Evolutionary conservation across 1,140 invertebrate species (phyloP), one percentile per base, ranked within the genome.

Genomic region (Meloidogyne hapla): DNA sequence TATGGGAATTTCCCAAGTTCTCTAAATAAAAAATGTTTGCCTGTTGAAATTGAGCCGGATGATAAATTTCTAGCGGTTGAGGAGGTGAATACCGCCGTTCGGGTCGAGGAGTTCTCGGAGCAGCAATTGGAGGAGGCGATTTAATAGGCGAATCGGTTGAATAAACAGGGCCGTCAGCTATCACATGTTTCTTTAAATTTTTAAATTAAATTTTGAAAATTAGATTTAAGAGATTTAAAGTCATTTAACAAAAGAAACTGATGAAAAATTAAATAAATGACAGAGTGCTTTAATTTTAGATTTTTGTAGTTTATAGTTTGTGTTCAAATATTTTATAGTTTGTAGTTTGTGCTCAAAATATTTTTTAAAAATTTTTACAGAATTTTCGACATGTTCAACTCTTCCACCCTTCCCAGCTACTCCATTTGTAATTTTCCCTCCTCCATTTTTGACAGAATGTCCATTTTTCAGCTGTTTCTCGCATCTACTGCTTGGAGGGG

Each of bases 291-390:
- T n/a, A 56, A n/a, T 56, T 56, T 6, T n/a, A 48, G 5, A 18
- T 48, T 48, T 48, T 48, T 48, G 15, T 48, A 48, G 45, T 48
- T 48, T 48, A 5, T 56, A 56, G 48, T 56, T 21, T 56, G 48
- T 56, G 48, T 18, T n/a, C 15, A 56, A 48, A n/a, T 48, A 18
- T 48, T 48, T 48, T 48, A 48, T 48, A 48, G 45, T 48, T 48
- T 48, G 18, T 56, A 56, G 48, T 56, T 56, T 56, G 48, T 56
- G 48, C 18, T 6, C 18, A 56, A 56, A 48, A 56, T n/a, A n/a
- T 56, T 56, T 56, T n/a, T n/a, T n/a, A 56, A 56, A n/a, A 56
- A 56, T n/a, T 56, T 56, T 56, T 56, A 56, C 48, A 56, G 48
- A 56, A 56, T 56, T n/a, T 56, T 56, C 48, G 48, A 56, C 48